Conservation (phyloP, 2,797 vertebrate species). For the Anabacerthia variegaticeps region DNA sequence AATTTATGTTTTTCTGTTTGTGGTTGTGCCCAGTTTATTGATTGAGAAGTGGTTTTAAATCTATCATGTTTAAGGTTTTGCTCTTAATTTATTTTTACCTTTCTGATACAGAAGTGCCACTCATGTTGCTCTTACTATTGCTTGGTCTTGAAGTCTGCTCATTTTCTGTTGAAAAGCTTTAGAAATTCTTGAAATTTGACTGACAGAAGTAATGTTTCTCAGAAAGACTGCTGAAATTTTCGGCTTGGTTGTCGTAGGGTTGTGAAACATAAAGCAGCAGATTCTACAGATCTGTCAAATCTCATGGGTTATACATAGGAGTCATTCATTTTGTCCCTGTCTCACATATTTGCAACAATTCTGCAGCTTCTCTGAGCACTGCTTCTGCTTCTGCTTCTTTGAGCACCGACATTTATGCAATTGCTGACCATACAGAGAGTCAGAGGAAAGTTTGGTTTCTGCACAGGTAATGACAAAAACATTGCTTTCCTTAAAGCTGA, state of each 20-base stretch:
- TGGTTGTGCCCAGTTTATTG: background rate
- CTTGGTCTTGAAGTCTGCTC: background rate
- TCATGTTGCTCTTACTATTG: background rate
- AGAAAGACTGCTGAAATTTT: constrained; percentile 2
- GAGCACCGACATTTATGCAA: background rate
- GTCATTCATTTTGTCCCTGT: background rate
- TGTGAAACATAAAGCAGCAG: constrained; percentile 20
- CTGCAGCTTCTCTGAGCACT: background rate
- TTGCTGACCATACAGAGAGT: background rate
- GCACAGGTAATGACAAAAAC: background rate
- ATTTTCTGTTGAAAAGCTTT: background rate
- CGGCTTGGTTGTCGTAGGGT: background rate
- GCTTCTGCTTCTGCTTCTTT: background rate
- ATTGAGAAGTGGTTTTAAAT: background rate
- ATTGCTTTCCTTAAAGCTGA: background rate
- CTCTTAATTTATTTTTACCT: background rate
- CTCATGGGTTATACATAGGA: background rate
- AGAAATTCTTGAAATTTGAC: constrained; percentile 1
- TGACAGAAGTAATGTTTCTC: background rate
- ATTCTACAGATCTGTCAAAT: constrained; percentile 17
- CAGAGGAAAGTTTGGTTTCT: background rate
- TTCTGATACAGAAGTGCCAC: background rate
- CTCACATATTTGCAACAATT: constrained; percentile 35
- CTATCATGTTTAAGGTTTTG: background rate
- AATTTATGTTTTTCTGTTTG: background rate